Evolutionary conservation across 2,797 vertebrate species (phyloP).

Genomic region (Darevskia nairensis): DNA sequence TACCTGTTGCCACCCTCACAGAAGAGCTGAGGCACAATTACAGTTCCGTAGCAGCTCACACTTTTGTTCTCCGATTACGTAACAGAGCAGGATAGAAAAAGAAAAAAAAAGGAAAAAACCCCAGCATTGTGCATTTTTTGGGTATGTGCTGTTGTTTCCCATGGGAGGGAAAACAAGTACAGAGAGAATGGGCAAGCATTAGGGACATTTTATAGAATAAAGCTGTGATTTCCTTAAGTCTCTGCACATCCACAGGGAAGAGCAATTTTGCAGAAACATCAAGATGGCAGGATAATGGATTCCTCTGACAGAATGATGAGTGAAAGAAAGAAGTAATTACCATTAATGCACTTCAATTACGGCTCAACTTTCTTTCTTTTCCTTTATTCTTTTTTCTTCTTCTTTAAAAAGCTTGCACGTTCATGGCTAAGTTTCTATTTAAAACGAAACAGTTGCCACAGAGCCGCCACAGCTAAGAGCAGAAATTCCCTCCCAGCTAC

Average conservation of each 20-base stretch:
- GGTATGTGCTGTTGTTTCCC: slow-evolving; percentile 18
- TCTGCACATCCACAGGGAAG: slow-evolving; percentile 74
- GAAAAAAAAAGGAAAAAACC: too few relatives aligned
- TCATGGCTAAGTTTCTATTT: slow-evolving; percentile 78
- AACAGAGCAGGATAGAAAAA: slow-evolving; percentile 33
- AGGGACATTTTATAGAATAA: slow-evolving; percentile 63
- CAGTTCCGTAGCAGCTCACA: slow-evolving; percentile 21
- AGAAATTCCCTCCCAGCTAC: slow-evolving; percentile 85
- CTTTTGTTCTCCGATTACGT: background rate
- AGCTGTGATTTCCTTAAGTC: slow-evolving; percentile 69
- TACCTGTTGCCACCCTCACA: slow-evolving; percentile 6
- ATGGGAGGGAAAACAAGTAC: slow-evolving; percentile 17
- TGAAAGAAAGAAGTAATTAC: slow-evolving; percentile 90
- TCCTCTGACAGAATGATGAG: slow-evolving; percentile 89
- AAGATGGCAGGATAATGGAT: slow-evolving; percentile 81
- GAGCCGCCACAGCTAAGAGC: slow-evolving; percentile 79
- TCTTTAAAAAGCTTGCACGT: slow-evolving; percentile 56
- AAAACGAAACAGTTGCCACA: slow-evolving; percentile 84
- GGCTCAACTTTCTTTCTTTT: slow-evolving; percentile 74
- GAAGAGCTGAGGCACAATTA: slow-evolving; percentile 5
- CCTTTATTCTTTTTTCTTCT: background rate
- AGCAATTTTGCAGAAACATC: slow-evolving; percentile 78
- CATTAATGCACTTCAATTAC: slow-evolving; percentile 91
- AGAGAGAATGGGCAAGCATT: slow-evolving; percentile 26
- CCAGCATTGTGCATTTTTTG: slow-evolving; percentile 37